Base-by-base conservation (phyloP, 2,888 invertebrate genomes). In the Junonia oenone region DNA sequence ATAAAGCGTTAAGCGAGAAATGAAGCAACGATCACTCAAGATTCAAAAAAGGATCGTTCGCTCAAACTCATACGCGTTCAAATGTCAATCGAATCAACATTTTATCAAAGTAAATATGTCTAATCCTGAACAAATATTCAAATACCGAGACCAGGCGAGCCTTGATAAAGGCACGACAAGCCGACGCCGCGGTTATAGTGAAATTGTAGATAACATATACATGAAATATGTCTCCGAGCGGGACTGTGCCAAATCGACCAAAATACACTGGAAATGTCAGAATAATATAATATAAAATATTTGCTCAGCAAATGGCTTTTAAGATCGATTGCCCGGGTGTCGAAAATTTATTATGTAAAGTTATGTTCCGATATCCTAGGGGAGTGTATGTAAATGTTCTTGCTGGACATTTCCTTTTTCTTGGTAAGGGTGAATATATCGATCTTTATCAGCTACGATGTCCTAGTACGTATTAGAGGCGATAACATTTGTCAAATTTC, bases 171-270 rank as follows among this genome's bases (percentile, higher is more conserved):
- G 31, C 59, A 59, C 51, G 60, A 60, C 60, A 38, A 15, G 33
- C 43, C 31, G 60, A 46, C 60, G 60, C 60, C 60, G 48, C 45
- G 29, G 51, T 56, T 57, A 57, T 55, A 57, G 40, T 45, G 47
- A 50, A 52, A 51, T 51, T 15, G 31, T 48, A 43, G 43, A 43
- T 43, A 60, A 50, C 33, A 40, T 50, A 51, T 55, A 46, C 22
- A 53, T 53, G 59, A 59, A 47, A 56, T 56, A 59, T 56, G 51
- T 43, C 19, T 45, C 38, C 8, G 29, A 31, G 15, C 31, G 56
- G 59, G 56, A 35, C 52, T 35, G 45, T 17, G 45, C 58, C 58
- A 55, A 58, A 49, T 55, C 29, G 45, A 45, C 43, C 58, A 47
- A 55, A 55, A 26, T 55, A 55, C 48, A 51, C 47, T 29, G 26